These are phyloP conservation scores for Nomada goodeniana DNA, from an alignment of 2,888 invertebrate genomes.

Conservation along the genomic window DNA sequence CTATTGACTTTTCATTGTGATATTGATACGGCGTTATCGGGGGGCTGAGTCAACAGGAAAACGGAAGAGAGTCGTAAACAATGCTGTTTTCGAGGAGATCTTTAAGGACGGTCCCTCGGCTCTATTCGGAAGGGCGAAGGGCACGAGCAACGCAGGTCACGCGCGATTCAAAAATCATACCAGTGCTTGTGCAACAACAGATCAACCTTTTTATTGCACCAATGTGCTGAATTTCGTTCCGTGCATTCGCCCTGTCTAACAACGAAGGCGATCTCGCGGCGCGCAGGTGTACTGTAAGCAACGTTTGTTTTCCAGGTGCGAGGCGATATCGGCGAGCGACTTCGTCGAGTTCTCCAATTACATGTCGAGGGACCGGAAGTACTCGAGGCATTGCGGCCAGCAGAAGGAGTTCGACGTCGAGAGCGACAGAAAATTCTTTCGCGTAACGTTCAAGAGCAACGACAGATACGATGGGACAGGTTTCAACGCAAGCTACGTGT, in stretches of 20 bases:
- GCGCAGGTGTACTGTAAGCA: not conserved
- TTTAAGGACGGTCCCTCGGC: not conserved
- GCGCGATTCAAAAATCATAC: not conserved
- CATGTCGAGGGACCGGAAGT: conserved; percentile 95
- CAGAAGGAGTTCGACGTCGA: conserved; percentile 92
- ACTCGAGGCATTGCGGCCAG: conserved; percentile 94
- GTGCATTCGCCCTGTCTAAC: not conserved
- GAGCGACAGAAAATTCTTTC: conserved; percentile 96
- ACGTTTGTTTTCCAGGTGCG: conserved; percentile 89
- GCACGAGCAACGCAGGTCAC: not conserved
- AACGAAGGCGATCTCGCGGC: not conserved
- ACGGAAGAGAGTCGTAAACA: not conserved
- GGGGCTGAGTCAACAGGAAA: not conserved
- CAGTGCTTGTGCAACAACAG: not conserved
- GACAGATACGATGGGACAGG: conserved; percentile 97
- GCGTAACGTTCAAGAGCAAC: conserved; percentile 97
- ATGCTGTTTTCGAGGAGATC: not conserved
- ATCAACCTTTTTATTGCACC: not conserved
- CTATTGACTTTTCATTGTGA: not conserved
- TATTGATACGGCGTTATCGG: not conserved
- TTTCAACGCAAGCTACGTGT: conserved; percentile 96
- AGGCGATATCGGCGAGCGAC: conserved; percentile 95
- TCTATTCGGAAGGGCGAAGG: not conserved
- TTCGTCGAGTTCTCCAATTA: conserved; percentile 98
- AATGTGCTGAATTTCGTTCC: no score